Base-by-base conservation (phyloP, 2,797 vertebrate species). In the Enteromius paludinosus region DNA sequence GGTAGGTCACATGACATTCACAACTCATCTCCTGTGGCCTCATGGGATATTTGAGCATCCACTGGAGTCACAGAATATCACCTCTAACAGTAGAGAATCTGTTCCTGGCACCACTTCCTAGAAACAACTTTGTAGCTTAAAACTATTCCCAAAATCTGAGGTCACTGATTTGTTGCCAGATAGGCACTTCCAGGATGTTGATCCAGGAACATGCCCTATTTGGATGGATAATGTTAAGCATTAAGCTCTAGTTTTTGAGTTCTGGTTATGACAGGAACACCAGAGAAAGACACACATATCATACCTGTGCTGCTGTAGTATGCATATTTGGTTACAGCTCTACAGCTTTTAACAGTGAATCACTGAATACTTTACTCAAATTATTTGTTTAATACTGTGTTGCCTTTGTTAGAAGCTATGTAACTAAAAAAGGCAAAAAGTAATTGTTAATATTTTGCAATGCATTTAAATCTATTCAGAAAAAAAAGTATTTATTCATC, bases 241-340 rank as follows among this genome's bases (percentile, higher is more conserved):
- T 23, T 41, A 54, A 47, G 41, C 33, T 59, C 23, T 35, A 45
- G 66, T 45, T 28, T 47, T 62, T 64, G 56, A 73, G 62, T 35
- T 35, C 25, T 25, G 23, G 20, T 66, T 41, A n/a, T 78, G 76
- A 65, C 45, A 81, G 74, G 59, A 78, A 68, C 30, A 83, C 70
- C 76, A 56, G 65, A 81, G 74, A 56, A 43, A 52, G 70, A 73
- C 49, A 79, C 68, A 9, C 38, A 5, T 38, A 70, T 78, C 90
- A 93, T 96, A 98, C 97, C 97, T 95, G 95, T 91, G 73, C 95
- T 96, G 61, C 95, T 96, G 61, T 94, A 38, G 41, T 9, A 45
- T 41, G 38, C 41, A 70, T 70, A 10, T 70, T 45, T 1, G 14
- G 41, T 17, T 20, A 15, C 5, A 69, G 38, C 20, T 12, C 11